Evolutionary conservation across 2,888 invertebrate species (phyloP).

Genomic region (Coenonympha arcania): DNA sequence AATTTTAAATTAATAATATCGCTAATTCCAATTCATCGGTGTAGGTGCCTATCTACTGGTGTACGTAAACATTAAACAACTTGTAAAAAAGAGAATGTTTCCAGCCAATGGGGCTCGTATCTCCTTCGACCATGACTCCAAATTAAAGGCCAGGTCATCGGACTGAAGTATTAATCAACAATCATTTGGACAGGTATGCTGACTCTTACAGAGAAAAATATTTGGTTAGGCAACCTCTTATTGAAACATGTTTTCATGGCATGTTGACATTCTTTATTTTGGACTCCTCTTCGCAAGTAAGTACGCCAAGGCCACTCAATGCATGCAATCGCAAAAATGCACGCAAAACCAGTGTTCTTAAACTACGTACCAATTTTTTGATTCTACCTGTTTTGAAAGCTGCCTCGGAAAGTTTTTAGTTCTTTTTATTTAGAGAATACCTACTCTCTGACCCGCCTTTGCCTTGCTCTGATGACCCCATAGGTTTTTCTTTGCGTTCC

Average conservation of each 20-base stretch:
- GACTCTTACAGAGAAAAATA: neutral
- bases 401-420: too few species aligned
- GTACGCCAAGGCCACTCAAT: neutral
- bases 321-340: too few species aligned
- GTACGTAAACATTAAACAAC: neutral
- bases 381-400: too few species aligned
- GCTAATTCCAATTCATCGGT: too few species aligned
- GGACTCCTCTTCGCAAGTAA: neutral
- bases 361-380: too few species aligned
- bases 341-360: too few species aligned
- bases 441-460: too few species aligned
- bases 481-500: too few species aligned
- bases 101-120: neutral
- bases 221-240: neutral
- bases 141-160: neutral
- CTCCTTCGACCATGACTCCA: neutral
- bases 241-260: neutral
- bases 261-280: neutral
- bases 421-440: too few species aligned
- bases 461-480: too few species aligned
- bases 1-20: too few species aligned
- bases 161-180: neutral
- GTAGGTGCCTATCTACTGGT: neutral
- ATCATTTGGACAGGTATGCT: too few species aligned
- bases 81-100: constrained; percentile 1